These are phyloP conservation scores for Danionella cerebrum DNA, from an alignment of 2,113 vertebrate genomes.

Conservation along the genomic window DNA sequence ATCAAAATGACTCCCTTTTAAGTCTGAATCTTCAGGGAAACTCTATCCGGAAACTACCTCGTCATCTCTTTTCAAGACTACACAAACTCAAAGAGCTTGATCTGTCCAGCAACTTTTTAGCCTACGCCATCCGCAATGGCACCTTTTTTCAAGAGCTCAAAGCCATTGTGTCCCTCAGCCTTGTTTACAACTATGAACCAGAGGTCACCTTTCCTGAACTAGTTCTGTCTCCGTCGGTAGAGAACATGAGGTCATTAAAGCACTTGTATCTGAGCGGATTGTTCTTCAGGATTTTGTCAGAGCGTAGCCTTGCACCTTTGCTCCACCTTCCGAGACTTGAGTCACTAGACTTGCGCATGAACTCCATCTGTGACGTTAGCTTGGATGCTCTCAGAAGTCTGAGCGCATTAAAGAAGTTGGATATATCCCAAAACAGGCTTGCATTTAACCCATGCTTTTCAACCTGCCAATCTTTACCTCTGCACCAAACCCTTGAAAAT, in stretches of 20 bases:
- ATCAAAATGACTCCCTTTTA: slow-evolving; percentile 49
- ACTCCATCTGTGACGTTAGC: slow-evolving; percentile 57
- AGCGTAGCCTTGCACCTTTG: slow-evolving; percentile 45
- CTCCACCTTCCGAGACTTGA: slow-evolving; percentile 50
- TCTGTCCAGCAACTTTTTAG: slow-evolving; percentile 68
- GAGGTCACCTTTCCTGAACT: slow-evolving; percentile 45
- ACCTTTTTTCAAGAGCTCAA: slow-evolving; percentile 61
- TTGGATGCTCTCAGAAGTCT: slow-evolving; percentile 47
- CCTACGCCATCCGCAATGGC: slow-evolving; percentile 55
- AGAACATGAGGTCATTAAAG: slow-evolving; percentile 49
- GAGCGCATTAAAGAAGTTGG: slow-evolving; percentile 44
- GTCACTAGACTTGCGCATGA: slow-evolving; percentile 61
- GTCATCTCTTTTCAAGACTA: slow-evolving; percentile 54
- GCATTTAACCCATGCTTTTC: slow-evolving; percentile 45
- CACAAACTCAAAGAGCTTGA: slow-evolving; percentile 50
- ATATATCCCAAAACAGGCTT: slow-evolving; percentile 66
- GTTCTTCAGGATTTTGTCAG: slow-evolving; percentile 58
- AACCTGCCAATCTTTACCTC: background rate
- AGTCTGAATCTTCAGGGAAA: slow-evolving; percentile 64
- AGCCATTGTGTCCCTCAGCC: slow-evolving; percentile 55
- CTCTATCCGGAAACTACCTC: slow-evolving; percentile 57
- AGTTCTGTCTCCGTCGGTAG: slow-evolving; percentile 53
- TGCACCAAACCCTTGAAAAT: background rate
- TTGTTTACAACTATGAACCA: slow-evolving; percentile 68
- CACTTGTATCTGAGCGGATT: slow-evolving; percentile 60